Evolutionary conservation across 1,140 invertebrate genomes (phyloP).

Genomic region (Lysiphlebus fabarum): DNA sequence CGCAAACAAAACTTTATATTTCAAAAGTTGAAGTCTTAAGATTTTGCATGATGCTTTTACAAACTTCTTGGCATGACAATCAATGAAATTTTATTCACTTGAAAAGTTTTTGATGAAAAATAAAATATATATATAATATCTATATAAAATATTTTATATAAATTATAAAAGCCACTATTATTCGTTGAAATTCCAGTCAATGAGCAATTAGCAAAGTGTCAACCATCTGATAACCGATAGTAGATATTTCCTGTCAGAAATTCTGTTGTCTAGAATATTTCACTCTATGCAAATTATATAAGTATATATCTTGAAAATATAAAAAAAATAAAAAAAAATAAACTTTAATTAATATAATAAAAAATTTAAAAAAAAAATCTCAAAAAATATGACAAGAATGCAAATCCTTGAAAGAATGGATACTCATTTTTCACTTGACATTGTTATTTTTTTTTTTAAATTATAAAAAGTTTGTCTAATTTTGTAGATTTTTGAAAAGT

Average conservation of each 20-base stretch:
- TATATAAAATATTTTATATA: not conserved
- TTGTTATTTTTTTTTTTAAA: no score
- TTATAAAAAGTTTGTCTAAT: not conserved
- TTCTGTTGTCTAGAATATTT: not conserved
- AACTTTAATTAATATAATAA: no score
- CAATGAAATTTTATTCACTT: slow-evolving; percentile 29
- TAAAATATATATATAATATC: not conserved
- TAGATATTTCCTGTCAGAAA: slow-evolving; percentile 21
- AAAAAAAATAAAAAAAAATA: no score
- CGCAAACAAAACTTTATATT: slow-evolving; percentile 30
- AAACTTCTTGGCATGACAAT: slow-evolving; percentile 31
- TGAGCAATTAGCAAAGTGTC: slow-evolving; percentile 8
- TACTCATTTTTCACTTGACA: no score
- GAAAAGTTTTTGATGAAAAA: slow-evolving; percentile 3
- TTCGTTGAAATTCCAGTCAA: not conserved
- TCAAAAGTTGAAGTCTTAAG: slow-evolving; percentile 26
- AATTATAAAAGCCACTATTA: not conserved
- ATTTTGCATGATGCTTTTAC: slow-evolving; percentile 3
- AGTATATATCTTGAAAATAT: no score
- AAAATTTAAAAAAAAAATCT: no score
- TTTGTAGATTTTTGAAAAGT: not conserved
- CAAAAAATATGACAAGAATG: no score
- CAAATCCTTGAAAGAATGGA: no score
- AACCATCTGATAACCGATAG: slow-evolving; percentile 24
- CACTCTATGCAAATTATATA: not conserved